Percentiles rank a stretch among this genome's conserved stretches.
These are phyloP conservation scores for Eira barbara DNA, from an alignment of 2,113 vertebrate species.

Conservation along the genomic window DNA sequence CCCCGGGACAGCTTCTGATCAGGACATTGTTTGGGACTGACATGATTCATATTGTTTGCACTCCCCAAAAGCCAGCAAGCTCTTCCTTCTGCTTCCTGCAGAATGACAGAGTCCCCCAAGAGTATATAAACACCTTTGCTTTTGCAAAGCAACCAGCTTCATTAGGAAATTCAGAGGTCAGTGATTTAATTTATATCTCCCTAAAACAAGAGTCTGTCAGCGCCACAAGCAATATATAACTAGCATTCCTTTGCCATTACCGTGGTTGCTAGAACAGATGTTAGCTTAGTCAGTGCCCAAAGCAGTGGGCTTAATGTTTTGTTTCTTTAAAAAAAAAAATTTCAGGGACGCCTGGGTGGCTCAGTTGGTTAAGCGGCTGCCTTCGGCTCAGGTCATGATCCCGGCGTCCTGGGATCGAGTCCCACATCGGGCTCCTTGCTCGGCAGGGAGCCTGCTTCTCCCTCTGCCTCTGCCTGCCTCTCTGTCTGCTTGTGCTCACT, in stretches of 20 bases:
- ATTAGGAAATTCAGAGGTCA: not conserved
- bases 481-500: too few species aligned
- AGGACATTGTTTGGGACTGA: not conserved
- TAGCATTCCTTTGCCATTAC: not conserved
- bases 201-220: not conserved
- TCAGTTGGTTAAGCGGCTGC: too few species aligned
- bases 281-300: conserved; percentile 31
- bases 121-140: not conserved
- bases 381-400: too few species aligned
- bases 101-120: not conserved
- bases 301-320: conserved; percentile 31
- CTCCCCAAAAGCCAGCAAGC: not conserved
- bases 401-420: too few species aligned
- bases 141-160: not conserved
- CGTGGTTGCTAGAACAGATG: conserved; percentile 38
- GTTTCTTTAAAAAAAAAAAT: not conserved
- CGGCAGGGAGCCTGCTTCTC: too few species aligned
- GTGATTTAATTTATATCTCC: not conserved
- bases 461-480: too few species aligned
- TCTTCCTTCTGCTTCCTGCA: not conserved
- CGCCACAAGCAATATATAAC: not conserved
- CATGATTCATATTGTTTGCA: not conserved
- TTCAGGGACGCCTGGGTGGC: too few species aligned
- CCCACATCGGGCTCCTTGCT: too few species aligned
- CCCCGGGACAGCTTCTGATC: not conserved